Evolutionary conservation across 2,888 invertebrate species (phyloP), one percentile per base, ranked within the genome.

Genomic region (Heliconius hortense): DNA sequence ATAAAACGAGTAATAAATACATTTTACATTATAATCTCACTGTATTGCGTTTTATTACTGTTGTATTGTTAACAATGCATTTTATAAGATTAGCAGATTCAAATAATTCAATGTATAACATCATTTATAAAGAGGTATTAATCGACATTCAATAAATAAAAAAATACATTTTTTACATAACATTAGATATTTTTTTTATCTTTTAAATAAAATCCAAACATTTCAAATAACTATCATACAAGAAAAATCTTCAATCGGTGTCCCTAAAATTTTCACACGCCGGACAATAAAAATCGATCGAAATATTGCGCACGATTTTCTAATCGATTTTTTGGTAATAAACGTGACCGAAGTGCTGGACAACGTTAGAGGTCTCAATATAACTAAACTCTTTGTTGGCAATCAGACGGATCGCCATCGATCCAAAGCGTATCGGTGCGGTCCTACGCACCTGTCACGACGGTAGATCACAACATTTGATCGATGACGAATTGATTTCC

Each of bases 401-500:
- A 91, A 91, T 90, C 88, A 88, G 88, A 89, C 85, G 85, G 85
- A 87, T 88, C 84, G 87, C 85, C 85, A 87, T 85, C 84, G 88
- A 89, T 88, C 84, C 83, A 82, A 83, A 89, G 88, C 88, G 88
- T 84, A 80, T 82, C 84, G 82, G 79, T 81, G 82, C 84, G 82
- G 80, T 79, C 82, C 82, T 84, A 82, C 82, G 87, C 91, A 92
- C 91, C 90, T 91, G 91, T 89, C 88, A 86, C 88, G 88, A 86
- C 88, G 86, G 90, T 93, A 91, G 88, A 92, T 91, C 93, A 92
- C 92, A 90, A 84, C 85, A 82, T 82, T 82, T 85, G 85, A 84
- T 85, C 89, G 86, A 82, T 88, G 90, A 91, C 93, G 89, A 93
- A 93, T 93, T 83, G 88, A 93, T 93, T 91, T 84, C 78, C 79